A percentile compares a stretch with the other conserved stretches of the same genome.
These are phyloP conservation scores for Panthera tigris DNA, from an alignment of 2,113 vertebrate genomes.

Conservation along the genomic window DNA sequence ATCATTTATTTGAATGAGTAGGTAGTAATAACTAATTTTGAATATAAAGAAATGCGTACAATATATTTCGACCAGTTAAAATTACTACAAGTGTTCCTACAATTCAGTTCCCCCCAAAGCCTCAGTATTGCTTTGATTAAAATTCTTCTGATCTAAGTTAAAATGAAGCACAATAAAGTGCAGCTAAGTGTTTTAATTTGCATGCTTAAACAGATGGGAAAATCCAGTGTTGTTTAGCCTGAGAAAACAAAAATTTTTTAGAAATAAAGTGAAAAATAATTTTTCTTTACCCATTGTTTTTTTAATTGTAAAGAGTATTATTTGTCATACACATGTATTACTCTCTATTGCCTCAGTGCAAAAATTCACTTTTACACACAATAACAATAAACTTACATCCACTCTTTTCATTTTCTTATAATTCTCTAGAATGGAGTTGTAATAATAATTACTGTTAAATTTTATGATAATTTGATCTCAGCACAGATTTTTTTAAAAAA, in stretches of 20 bases:
- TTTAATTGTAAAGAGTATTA: not conserved
- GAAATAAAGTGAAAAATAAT: constrained; percentile 14
- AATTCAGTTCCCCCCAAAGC: constrained; percentile 56
- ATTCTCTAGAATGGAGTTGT: constrained; percentile 42
- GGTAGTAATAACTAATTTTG: constrained; percentile 46
- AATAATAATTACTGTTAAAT: constrained; percentile 44
- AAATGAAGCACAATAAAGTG: constrained; percentile 71
- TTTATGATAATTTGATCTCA: constrained; percentile 23
- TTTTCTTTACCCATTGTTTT: not conserved
- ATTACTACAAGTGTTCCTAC: constrained; percentile 15
- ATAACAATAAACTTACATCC: constrained; percentile 35
- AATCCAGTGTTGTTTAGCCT: constrained; percentile 56
- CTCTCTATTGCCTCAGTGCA: not conserved
- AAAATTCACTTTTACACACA: constrained; percentile 39
- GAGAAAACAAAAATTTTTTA: constrained; percentile 33
- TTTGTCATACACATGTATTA: not conserved
- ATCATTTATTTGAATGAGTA: constrained; percentile 53
- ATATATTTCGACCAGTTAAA: constrained; percentile 58
- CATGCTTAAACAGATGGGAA: constrained; percentile 71
- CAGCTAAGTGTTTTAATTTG: constrained; percentile 73
- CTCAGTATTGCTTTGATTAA: constrained; percentile 61
- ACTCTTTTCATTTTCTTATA: constrained; percentile 19
- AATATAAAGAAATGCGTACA: constrained; percentile 47
- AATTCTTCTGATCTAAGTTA: constrained; percentile 69
- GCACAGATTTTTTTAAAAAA: not conserved